Base-by-base conservation (phyloP, 2,888 invertebrate species). In the Eilema griseolum region DNA sequence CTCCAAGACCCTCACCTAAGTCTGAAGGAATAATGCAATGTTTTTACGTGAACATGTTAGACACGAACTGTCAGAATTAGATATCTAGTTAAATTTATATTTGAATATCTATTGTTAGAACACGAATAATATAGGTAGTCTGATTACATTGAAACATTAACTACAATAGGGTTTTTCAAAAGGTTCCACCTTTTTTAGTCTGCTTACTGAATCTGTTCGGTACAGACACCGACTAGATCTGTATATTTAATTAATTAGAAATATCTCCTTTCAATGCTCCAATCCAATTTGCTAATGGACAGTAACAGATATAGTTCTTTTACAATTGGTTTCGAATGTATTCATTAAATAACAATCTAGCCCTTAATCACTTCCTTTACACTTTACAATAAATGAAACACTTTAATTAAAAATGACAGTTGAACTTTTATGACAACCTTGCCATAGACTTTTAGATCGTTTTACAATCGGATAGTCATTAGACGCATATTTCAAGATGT, bases 401-500 rank as follows among this genome's bases (percentile, higher is more conserved):
- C 62, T 78, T 73, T 74, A 65, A 74, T 78, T 76, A 71, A 79
- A 73, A 76, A 61, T 76, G 73, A 75, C 74, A 41, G 72, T 69
- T 75, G 69, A 61, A 70, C 81, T 66, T 81, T 73, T 77, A 75
- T 66, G 66, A 66, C 61, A 62, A 73, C 72, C 70, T 73, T 65
- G 66, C 65, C 66, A 66, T 62, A 62, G 61, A 37, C 65, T 67
- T 57, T 23, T 64, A 52, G 16, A 69, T 33, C 63, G 24, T 66
- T 73, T 67, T 66, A 74, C 71, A 28, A 57, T 77, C 77, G 76
- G 71, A 73, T 66, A 61, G 73, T 81, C 81, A 84, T 86, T 84
- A 84, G 72, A n/a, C 41, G 74, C 70, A 79, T 82, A 85, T 82
- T 81, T 82, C 62, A 70, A 75, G 74, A 85, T 75, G 75, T 77